Conservation (phyloP, 2,797 vertebrate genomes). For the Ctenopoma kingsleyae region DNA sequence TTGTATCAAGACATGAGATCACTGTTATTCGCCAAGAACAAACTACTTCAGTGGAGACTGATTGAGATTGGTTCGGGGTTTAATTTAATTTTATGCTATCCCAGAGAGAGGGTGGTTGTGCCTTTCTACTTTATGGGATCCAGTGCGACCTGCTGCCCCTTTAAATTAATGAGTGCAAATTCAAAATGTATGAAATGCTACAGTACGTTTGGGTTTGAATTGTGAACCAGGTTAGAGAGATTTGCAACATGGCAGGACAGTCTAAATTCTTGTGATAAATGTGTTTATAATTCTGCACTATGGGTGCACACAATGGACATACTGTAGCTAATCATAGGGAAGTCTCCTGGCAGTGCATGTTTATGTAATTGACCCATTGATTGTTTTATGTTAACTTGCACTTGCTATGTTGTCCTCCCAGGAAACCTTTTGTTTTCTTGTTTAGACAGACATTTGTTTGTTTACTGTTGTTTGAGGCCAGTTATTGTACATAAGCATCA, state of each 20-base stretch:
- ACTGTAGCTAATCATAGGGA: constrained; percentile 6
- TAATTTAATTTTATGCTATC: too few relatives aligned
- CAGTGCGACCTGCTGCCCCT: too few relatives aligned
- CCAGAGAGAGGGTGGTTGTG: too few relatives aligned
- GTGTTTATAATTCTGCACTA: background rate
- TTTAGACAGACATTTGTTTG: background rate
- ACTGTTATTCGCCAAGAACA: too few relatives aligned
- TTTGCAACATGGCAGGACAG: background rate
- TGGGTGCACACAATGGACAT: background rate
- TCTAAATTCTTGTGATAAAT: background rate
- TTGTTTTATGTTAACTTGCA: constrained; percentile 6
- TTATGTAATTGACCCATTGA: constrained; percentile 12
- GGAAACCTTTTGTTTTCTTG: constrained; percentile 17
- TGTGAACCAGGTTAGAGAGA: background rate
- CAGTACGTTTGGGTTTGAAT: background rate
- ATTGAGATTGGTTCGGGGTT: too few relatives aligned
- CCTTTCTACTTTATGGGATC: too few relatives aligned
- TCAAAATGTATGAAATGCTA: too few relatives aligned
- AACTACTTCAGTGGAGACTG: too few relatives aligned
- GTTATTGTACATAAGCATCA: too few relatives aligned
- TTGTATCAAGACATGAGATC: too few relatives aligned
- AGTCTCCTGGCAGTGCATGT: background rate
- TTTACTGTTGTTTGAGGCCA: constrained; percentile 1
- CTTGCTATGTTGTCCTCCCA: background rate
- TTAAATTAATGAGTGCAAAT: too few relatives aligned